These are phyloP conservation scores for Patagioenas fasciata DNA, from an alignment of 2,113 vertebrate genomes.

Conservation along the genomic window DNA sequence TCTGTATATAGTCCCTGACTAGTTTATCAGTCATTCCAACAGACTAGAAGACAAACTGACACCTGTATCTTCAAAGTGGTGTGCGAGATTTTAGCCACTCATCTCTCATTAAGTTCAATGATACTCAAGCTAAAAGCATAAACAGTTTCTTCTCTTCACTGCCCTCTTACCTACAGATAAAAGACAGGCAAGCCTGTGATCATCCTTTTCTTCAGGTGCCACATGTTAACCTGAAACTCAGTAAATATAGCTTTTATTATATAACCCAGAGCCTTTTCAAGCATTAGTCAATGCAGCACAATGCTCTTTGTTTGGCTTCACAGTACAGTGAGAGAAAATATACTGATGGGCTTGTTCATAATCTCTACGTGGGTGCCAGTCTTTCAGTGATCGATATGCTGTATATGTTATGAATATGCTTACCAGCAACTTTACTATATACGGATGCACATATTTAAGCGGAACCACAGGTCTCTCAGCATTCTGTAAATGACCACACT, in stretches of 20 bases:
- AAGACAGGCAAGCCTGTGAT: constrained; percentile 32
- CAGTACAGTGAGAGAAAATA: background rate
- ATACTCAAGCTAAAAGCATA: constrained; percentile 12
- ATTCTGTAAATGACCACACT: background rate
- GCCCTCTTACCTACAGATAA: background rate
- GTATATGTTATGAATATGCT: background rate
- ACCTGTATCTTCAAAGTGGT: background rate
- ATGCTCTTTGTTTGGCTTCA: background rate
- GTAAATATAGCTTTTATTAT: constrained; percentile 31
- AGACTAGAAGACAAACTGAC: background rate
- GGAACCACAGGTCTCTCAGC: background rate
- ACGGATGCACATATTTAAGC: background rate
- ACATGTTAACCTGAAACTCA: constrained; percentile 21
- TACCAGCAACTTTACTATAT: background rate
- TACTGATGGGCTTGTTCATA: background rate
- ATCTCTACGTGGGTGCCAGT: background rate
- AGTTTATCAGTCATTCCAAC: background rate
- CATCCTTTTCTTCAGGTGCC: constrained; percentile 21
- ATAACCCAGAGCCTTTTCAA: background rate
- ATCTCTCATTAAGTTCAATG: constrained; percentile 35
- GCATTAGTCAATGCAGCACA: background rate
- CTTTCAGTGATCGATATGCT: background rate
- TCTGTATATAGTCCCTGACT: background rate
- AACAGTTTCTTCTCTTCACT: constrained; percentile 1
- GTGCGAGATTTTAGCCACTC: background rate